Evolutionary conservation across 2,888 invertebrate genomes (phyloP).

Genomic region (Cloeon dipterum): DNA sequence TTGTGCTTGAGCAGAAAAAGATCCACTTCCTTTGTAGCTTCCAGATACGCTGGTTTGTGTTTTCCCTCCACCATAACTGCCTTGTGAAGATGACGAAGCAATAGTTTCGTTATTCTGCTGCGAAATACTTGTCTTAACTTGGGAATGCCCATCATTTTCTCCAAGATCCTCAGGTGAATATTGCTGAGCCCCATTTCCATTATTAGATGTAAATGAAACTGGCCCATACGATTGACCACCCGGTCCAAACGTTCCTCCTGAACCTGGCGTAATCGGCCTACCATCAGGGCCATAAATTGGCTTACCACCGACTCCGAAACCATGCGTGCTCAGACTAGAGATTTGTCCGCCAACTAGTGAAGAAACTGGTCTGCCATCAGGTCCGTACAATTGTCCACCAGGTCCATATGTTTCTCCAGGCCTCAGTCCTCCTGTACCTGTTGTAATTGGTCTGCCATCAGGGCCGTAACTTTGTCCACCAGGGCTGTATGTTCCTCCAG

Average conservation of each 20-base stretch:
- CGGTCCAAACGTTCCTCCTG: conserved; percentile 10
- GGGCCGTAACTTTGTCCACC: conserved; percentile 5
- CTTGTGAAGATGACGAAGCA: conserved; percentile 54
- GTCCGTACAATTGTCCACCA: conserved; percentile 3
- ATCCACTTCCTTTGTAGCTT: conserved; percentile 49
- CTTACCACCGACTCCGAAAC: conserved; percentile 7
- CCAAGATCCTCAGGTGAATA: no score
- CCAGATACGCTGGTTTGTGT: conserved; percentile 68
- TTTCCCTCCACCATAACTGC: conserved; percentile 45
- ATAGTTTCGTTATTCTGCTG: conserved; percentile 35
- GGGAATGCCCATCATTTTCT: conserved; percentile 46
- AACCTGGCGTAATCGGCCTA: no score
- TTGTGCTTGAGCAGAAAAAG: conserved; percentile 64
- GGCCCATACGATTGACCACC: conserved; percentile 9
- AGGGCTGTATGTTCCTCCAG: conserved; percentile 7
- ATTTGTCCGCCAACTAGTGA: no score
- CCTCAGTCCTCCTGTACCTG: neutral
- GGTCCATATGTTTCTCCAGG: conserved; percentile 5
- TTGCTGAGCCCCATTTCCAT: no score
- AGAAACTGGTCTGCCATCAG: no score
- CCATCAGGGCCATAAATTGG: conserved; percentile 6
- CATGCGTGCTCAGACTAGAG: no score
- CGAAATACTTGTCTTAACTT: conserved; percentile 41
- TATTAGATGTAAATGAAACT: no score
- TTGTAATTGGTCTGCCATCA: neutral